Evolutionary conservation across 2,888 invertebrate species (phyloP), one percentile per base, ranked within the genome.

Genomic region (Neoaliturus tenellus): DNA sequence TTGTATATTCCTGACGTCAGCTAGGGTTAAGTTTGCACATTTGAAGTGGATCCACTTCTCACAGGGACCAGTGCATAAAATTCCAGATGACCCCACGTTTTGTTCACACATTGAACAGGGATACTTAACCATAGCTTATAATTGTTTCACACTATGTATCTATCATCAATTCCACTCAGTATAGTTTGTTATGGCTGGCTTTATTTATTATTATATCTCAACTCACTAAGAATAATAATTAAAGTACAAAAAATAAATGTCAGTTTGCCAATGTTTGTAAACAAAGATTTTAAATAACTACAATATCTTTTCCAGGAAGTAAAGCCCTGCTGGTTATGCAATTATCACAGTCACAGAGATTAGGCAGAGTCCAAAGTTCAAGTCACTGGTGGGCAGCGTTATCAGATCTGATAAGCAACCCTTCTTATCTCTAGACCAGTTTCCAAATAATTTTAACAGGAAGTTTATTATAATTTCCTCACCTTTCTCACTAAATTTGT

Each of bases 11-110:
- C 28, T 67, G 25, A 67, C 67, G 5, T 67, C 67, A 25, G 25
- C 14, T 25, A 67, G 23, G 6, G 67, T 67, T 25, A 67, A 31
- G 25, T 20, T 28, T 28, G 28, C 17, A 67, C 67, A 67, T 67
- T 67, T 67, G 28, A 67, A 67, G 31, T 67, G 67, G 14, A 67
- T 67, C 17, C 67, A 67, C 28, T 67, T 10, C 6, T 28, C 17
- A 31, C 69, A 69, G 31, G 33, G 31, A 28, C 69, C 31, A 69
- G 31, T 69, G n/a, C 69, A 69, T 69, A 69, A 69, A 69, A 69
- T 62, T 25, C 14, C 62, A 23, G 62, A 62, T 62, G 62, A 62
- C 5, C 62, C 25, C 14, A 62, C 62, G 33, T 69, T 69, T 33
- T 69, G 6, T 31, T 14, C 25, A 31, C 62, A 62, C 14, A 62